A percentile compares a stretch with the other conserved stretches of the same genome.
Conservation (phyloP, 2,888 invertebrate species). For the Ramazzottius varieornatus region DNA sequence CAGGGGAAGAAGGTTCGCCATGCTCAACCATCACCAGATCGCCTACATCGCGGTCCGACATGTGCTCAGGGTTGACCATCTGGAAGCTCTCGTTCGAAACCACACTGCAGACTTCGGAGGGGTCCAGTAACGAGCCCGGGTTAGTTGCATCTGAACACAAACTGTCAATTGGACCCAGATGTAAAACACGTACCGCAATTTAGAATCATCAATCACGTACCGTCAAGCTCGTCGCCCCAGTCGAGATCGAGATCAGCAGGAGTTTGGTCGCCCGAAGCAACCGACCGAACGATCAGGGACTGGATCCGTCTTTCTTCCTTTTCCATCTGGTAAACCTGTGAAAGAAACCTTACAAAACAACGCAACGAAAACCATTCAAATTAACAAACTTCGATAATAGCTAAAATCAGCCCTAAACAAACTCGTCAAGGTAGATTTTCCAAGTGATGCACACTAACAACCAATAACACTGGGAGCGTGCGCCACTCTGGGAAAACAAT, state of each 20-base stretch:
- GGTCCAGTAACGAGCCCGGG: background rate
- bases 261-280: conserved; percentile 13
- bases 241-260: background rate
- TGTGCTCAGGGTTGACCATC: background rate
- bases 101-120: background rate
- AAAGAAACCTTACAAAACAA: background rate
- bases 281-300: conserved; percentile 17
- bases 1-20: background rate
- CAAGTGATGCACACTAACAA: no score
- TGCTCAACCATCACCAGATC: background rate
- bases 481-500: no score
- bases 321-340: background rate
- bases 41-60: background rate
- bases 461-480: no score
- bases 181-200: background rate
- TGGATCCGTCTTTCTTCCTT: conserved; percentile 18
- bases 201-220: background rate
- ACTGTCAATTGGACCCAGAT: no score
- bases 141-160: background rate
- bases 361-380: background rate
- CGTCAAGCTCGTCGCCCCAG: conserved; percentile 3
- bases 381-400: background rate
- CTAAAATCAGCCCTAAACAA: no score
- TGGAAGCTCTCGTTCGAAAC: conserved; percentile 2
- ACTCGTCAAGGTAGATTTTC: no score